These are phyloP conservation scores for Notodonta ziczac DNA, from an alignment of 2,888 invertebrate genomes.

Conservation along the genomic window DNA sequence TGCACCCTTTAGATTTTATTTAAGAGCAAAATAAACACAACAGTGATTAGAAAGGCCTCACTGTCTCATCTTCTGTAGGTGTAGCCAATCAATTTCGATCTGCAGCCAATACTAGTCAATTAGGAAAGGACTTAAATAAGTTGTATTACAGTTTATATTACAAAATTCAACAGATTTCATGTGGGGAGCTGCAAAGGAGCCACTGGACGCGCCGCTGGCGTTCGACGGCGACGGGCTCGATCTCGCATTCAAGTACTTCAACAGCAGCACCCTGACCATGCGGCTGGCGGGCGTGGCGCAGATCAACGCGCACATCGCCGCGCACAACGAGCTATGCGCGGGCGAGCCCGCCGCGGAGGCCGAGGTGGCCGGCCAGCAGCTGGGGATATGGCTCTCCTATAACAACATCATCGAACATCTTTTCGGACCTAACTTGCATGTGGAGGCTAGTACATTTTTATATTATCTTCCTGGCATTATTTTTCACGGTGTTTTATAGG, in stretches of 20 bases:
- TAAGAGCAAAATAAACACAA: too few species aligned
- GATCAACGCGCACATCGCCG: slow-evolving; percentile 96
- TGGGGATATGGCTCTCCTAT: slow-evolving; percentile 94
- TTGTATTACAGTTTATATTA: neutral
- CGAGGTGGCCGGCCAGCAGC: slow-evolving; percentile 92
- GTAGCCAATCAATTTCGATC: too few species aligned
- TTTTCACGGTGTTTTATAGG: neutral
- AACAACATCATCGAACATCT: slow-evolving; percentile 97
- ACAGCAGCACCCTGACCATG: slow-evolving; percentile 97
- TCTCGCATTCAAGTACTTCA: slow-evolving; percentile 98
- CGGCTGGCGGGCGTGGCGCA: slow-evolving; percentile 96
- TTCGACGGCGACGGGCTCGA: slow-evolving; percentile 96
- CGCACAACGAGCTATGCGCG: slow-evolving; percentile 95
- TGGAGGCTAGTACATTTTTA: slow-evolving; percentile 86
- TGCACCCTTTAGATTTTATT: too few species aligned
- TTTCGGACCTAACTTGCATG: slow-evolving; percentile 98
- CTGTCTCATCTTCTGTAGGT: too few species aligned
- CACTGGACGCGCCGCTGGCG: slow-evolving; percentile 92
- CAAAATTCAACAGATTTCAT: slow-evolving; percentile 89
- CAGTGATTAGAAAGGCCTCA: too few species aligned
- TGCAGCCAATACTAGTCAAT: too few species aligned
- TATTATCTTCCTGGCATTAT: neutral
- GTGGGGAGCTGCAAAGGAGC: slow-evolving; percentile 98
- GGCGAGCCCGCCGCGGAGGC: slow-evolving; percentile 94
- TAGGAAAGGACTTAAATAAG: too few species aligned